Evolutionary conservation across 2,888 invertebrate genomes (phyloP).

Genomic region (Periphyllus acericola): DNA sequence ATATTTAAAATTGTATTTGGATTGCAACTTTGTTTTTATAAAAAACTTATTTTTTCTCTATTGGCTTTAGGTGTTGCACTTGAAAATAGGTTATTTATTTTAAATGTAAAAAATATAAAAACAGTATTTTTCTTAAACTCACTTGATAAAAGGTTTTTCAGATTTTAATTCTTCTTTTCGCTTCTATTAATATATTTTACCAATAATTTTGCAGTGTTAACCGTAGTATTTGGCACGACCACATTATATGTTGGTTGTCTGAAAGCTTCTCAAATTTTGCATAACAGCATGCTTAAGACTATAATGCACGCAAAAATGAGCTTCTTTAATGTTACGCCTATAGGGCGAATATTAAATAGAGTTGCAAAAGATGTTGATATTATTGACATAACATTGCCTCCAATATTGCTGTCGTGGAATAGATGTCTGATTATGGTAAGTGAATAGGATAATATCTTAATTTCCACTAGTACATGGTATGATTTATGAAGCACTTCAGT

Average conservation of each 20-base stretch:
- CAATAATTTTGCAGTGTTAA: conserved; percentile 55
- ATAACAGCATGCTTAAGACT: conserved; percentile 58
- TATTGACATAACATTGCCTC: conserved; percentile 61
- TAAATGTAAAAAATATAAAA: not conserved
- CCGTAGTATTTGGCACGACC: conserved; percentile 57
- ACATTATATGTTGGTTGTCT: conserved; percentile 59
- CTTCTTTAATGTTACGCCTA: conserved; percentile 63
- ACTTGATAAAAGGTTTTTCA: not conserved
- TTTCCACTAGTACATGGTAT: conserved; percentile 9
- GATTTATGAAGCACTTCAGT: not conserved
- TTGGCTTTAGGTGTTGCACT: not conserved
- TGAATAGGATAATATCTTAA: conserved; percentile 22
- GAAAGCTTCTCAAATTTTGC: conserved; percentile 50
- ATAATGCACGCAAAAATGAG: conserved; percentile 61
- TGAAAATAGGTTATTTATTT: not conserved
- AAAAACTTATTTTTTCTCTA: not conserved
- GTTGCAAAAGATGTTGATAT: conserved; percentile 62
- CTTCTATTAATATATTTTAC: conserved; percentile 57
- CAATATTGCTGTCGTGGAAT: conserved; percentile 59
- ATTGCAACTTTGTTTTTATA: not conserved
- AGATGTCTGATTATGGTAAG: conserved; percentile 60
- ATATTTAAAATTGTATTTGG: not conserved
- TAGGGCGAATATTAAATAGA: conserved; percentile 63
- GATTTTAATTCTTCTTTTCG: not conserved
- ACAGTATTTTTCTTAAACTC: not conserved